A percentile compares a stretch with the other conserved stretches of the same genome.
These are phyloP conservation scores for Empidonax traillii DNA, from an alignment of 2,113 vertebrate species.

Conservation along the genomic window DNA sequence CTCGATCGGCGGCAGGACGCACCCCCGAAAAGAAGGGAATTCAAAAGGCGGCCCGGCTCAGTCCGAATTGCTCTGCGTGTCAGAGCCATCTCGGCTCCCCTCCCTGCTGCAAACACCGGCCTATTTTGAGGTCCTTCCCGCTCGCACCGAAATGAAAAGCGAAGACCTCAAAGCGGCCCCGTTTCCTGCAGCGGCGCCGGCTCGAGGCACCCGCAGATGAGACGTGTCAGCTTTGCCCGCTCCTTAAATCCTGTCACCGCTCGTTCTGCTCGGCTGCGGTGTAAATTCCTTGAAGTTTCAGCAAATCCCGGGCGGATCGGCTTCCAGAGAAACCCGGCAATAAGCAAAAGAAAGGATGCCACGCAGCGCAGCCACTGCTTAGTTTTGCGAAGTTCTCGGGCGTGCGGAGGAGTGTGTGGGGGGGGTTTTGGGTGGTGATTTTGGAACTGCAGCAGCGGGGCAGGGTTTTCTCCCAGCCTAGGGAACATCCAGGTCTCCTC, in stretches of 20 bases:
- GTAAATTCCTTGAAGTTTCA: constrained; percentile 17
- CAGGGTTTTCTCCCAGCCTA: not conserved
- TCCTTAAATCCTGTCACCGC: not conserved
- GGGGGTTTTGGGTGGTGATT: not conserved
- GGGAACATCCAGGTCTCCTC: not conserved
- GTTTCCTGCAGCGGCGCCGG: not conserved
- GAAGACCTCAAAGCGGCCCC: not conserved
- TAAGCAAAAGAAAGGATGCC: not conserved
- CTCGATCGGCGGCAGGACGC: not conserved
- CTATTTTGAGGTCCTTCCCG: not conserved
- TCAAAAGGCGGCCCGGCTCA: not conserved
- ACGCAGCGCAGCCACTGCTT: not conserved
- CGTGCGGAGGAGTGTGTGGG: not conserved
- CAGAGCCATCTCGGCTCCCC: not conserved
- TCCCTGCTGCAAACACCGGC: not conserved
- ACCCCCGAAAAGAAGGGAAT: fast-evolving
- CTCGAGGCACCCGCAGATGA: not conserved
- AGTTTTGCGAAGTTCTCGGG: not conserved
- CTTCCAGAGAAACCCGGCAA: not conserved
- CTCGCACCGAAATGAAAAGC: not conserved
- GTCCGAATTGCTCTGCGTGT: not conserved
- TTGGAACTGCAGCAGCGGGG: not conserved
- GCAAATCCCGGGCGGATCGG: not conserved
- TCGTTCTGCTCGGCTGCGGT: not conserved
- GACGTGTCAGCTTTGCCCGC: not conserved